Evolutionary conservation across 1,140 invertebrate genomes (phyloP), one percentile per base, ranked within the genome.

Genomic region (Penaeus indicus): DNA sequence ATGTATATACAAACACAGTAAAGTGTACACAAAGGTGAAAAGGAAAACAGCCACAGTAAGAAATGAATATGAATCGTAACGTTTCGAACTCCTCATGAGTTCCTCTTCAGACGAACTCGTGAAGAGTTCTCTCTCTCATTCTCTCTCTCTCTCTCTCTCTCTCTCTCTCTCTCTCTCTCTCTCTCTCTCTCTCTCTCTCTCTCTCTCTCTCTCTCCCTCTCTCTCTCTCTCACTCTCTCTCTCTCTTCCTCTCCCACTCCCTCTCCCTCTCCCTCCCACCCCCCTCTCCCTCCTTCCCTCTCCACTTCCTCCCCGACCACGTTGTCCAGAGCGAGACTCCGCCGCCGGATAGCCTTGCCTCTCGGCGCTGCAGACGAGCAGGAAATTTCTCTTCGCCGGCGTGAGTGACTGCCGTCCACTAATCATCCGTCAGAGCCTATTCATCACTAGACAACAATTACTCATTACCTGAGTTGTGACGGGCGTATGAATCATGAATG

Each of bases 401-500:
- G n/a, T n/a, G 42, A n/a, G 25, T n/a, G 27, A 42, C 47, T 79
- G 18, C 25, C 22, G 16, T 18, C 42, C 32, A 38, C 42, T 78
- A 47, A 47, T 54, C 42, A 38, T 42, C 75, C 18, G 18, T 54
- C 78, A 80, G 47, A 11, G 8, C 61, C 47, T 80, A 80, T 61
- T 80, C 42, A 80, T n/a, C 47, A 25, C 18, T 25, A 13, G 22
- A 25, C 78, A 80, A 80, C 47, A 80, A 42, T 80, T 60, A 80
- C 47, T 80, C 78, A 80, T 21, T 60, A 60, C 38, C 78, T 61
- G 47, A 80, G 47, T 80, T 80, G 16, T 80, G 78, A 80, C 78
- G 61, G 78, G 78, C 38, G 61, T 80, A 80, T 80, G 78, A 60
- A 80, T 80, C 78, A 80, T 80, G 47, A 42, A 80, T 80, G 54